phyloP scores from a whole-genome alignment of 1,140 invertebrate species.

The Pogonognathellus flavescens region DNA sequence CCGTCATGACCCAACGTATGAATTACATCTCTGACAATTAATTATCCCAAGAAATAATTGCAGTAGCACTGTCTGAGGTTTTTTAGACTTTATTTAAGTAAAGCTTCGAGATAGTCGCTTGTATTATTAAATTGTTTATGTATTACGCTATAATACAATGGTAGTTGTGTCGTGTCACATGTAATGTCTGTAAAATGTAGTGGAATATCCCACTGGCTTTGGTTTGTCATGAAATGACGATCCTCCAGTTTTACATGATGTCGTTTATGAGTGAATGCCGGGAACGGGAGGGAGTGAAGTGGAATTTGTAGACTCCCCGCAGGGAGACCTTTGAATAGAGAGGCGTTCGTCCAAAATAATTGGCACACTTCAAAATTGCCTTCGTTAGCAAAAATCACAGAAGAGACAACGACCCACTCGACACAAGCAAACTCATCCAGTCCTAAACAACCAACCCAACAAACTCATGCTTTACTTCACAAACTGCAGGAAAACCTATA shows the following conservation, averaged over 20 bases:
- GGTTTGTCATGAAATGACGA: too few species aligned
- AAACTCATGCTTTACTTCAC: neutral
- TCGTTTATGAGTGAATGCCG: neutral
- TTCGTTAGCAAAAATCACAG: conserved; percentile 67
- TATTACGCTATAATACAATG: too few species aligned
- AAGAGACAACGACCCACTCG: conserved; percentile 50
- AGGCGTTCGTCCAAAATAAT: conserved; percentile 66
- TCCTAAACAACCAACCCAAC: conserved; percentile 18
- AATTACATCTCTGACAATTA: neutral
- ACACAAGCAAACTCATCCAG: conserved; percentile 24
- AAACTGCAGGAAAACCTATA: neutral
- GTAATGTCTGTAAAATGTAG: too few species aligned
- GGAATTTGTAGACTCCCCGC: conserved; percentile 52
- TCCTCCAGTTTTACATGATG: neutral
- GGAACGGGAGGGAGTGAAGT: conserved; percentile 1
- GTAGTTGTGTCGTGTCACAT: too few species aligned
- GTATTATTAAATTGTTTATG: too few species aligned
- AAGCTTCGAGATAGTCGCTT: too few species aligned
- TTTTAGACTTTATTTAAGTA: too few species aligned
- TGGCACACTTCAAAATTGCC: conserved; percentile 66
- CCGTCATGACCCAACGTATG: too few species aligned
- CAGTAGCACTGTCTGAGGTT: too few species aligned
- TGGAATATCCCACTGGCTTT: too few species aligned
- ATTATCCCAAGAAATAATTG: neutral
- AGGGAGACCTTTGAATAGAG: conserved; percentile 54